A percentile compares a stretch with the other conserved stretches of the same genome.
Evolutionary conservation across 2,113 vertebrate species (phyloP).

Genomic region (Lagopus muta): DNA sequence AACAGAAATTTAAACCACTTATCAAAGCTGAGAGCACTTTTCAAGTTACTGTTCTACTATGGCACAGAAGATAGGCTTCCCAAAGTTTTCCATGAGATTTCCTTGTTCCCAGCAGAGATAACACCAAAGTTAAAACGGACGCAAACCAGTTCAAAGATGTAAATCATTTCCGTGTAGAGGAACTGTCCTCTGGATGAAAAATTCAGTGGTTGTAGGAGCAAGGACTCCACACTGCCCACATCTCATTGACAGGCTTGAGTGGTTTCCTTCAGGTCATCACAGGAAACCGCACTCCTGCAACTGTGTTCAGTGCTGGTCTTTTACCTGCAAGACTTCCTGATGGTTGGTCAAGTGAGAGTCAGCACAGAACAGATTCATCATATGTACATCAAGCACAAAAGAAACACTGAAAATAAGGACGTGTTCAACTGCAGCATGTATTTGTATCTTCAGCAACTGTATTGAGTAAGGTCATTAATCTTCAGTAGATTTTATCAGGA

Average conservation of each 20-base stretch:
- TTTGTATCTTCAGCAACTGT: neutral
- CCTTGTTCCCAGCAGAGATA: neutral
- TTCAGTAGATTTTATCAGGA: neutral
- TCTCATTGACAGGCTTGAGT: neutral
- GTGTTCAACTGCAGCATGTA: neutral
- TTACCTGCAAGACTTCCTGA: neutral
- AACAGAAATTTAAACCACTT: neutral
- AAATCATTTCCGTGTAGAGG: accelerated
- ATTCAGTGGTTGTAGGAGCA: neutral
- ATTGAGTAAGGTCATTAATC: neutral
- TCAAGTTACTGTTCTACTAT: neutral
- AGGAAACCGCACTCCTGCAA: neutral
- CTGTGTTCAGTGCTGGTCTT: neutral
- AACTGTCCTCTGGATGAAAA: neutral
- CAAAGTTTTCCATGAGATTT: neutral
- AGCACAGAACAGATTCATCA: neutral
- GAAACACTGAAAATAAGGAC: neutral
- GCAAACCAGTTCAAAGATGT: neutral
- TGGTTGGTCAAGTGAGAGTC: neutral
- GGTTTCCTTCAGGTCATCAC: neutral
- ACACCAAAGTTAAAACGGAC: neutral
- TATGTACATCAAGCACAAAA: neutral
- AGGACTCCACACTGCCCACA: neutral
- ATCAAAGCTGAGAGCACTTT: neutral
- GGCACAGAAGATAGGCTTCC: neutral